Evolutionary conservation across 2,888 invertebrate species (phyloP), one percentile per base, ranked within the genome.

Genomic region (Teleiodes luculella): DNA sequence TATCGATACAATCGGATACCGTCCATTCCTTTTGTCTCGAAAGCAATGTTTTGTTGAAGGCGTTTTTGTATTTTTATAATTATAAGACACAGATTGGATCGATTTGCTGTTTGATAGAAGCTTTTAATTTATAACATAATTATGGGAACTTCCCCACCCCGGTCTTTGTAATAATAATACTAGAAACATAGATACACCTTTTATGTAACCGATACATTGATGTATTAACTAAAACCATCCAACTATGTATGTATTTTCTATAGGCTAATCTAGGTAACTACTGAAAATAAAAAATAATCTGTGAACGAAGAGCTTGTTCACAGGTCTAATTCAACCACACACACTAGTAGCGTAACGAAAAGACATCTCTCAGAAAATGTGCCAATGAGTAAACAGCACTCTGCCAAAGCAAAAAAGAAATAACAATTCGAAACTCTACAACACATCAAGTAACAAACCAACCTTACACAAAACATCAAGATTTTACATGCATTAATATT

Each of bases 1-100:
- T 60, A 62, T 60, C 55, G 56, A 58, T 57, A 56, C 53, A 46
- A 59, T 60, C 59, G 46, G 56, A 60, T 56, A 36, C 58, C 52
- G 55, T 60, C 60, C 50, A 57, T 62, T 60, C 58, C 56, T 57
- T 64, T 58, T 68, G 59, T 64, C 61, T 60, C 56, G 59, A 56
- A 61, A 62, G 58, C 57, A 53, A 59, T 59, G 57, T 66, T 63
- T 61, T 56, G 58, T 61, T 60, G 53, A 54, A 54, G 50, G 43
- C 24, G 57, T 65, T 56, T 64, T 63, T 53, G 48, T 56, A 55
- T 57, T 49, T 57, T 61, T 65, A 55, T 64, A 63, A 62, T 61
- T 59, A 49, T 37, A 49, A 52, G 55, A 55, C 56, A 56, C 11
- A n/a, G 61, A 60, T 56, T 56, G 52, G 55, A 56, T 61, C 55